Base-by-base conservation (phyloP, 2,888 invertebrate species). In the Eutolmus rufibarbis region DNA sequence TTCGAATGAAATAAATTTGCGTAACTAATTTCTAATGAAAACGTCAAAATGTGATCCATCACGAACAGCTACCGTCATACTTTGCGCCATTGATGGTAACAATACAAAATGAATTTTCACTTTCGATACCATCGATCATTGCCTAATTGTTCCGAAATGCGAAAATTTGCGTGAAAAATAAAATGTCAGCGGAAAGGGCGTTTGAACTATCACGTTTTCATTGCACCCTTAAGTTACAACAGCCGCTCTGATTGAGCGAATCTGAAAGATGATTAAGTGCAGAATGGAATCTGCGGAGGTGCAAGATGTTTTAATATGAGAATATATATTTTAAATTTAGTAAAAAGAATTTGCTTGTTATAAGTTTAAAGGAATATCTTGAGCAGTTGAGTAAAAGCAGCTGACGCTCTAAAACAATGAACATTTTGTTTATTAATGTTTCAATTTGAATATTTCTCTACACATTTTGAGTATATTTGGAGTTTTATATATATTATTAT, bases 1-100 rank as follows among this genome's bases (percentile, higher is more conserved):
- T 76, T 88, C 34, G 85, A 88, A 87, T 86, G 86, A 82, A 28
- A 88, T 74, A 87, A 87, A 88, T 88, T 88, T 88, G 88, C 86
- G 88, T 87, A 85, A 88, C 88, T 66, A 88, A 88, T 88, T 87
- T 74, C 28, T 82, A 37, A 82, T 87, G 79, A 76, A 82, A 87
- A 46, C 78, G 87, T 87, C 87, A 81, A 76, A 87, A 87, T 87
- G 74, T 74, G 46, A 87, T 87, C 87, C 74, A 87, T 87, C 79
- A 87, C 74, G 16, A 9, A 76, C 51, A 16, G 40, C 79, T 31
- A 79, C 79, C 78, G 66, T 77, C 57, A 43, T 19, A 37, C 19
- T 51, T 51, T 46, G 19, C 14, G 4, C 43, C 43, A 46, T 19
- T 19, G 14, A 86, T 23, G 23, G 81, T 81, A 82, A 46, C 43